phyloP scores from a whole-genome alignment of 2,888 invertebrate genomes.

The Clitarchus hookeri region DNA sequence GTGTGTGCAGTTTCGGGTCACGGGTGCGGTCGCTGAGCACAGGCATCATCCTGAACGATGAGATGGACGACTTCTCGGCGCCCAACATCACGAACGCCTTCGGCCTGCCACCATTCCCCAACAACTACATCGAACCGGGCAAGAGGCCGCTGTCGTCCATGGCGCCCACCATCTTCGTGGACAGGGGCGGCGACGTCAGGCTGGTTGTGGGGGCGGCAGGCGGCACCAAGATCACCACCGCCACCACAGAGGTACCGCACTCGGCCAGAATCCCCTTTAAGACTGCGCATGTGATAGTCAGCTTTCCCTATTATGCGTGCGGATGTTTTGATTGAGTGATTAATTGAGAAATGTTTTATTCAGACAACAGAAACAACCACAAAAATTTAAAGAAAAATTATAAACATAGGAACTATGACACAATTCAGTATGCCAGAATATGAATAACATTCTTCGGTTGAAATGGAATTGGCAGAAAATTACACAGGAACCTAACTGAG shows the following conservation, averaged over 20 bases:
- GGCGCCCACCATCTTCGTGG: conserved; percentile 80
- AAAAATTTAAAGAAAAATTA: too few relatives aligned
- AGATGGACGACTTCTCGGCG: conserved; percentile 88
- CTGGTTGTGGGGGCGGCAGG: conserved; percentile 86
- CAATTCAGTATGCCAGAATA: too few relatives aligned
- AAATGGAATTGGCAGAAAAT: too few relatives aligned
- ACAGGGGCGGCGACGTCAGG: conserved; percentile 64
- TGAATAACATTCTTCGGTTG: too few relatives aligned
- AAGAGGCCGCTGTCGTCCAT: conserved; percentile 90
- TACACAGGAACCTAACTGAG: too few relatives aligned
- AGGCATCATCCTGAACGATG: conserved; percentile 83
- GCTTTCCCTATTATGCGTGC: too few relatives aligned
- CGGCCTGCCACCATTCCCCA: conserved; percentile 77
- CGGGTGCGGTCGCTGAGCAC: conserved; percentile 73
- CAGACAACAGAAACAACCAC: too few relatives aligned
- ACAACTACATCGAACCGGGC: conserved; percentile 81
- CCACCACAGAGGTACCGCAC: conserved; percentile 59
- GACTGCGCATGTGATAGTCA: too few relatives aligned
- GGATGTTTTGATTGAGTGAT: too few relatives aligned
- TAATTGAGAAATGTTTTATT: too few relatives aligned
- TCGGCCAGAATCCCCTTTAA: too few relatives aligned
- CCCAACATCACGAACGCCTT: conserved; percentile 69
- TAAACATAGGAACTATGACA: too few relatives aligned
- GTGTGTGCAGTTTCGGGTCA: conserved; percentile 75
- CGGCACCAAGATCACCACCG: conserved; percentile 87